Conservation (phyloP, 2,113 vertebrate species). For the Puntigrus tetrazona region DNA sequence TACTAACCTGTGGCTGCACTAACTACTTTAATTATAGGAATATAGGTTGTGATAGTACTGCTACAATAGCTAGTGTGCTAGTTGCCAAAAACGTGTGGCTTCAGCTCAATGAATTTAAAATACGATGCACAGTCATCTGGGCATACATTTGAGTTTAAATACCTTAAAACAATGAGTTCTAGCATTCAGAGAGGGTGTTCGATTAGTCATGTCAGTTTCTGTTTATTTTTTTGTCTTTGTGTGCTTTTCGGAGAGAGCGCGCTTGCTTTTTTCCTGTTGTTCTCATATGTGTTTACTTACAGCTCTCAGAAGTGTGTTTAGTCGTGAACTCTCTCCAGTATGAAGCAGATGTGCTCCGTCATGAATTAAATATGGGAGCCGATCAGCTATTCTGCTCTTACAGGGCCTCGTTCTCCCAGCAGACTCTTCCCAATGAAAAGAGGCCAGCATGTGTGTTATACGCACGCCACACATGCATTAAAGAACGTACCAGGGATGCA, state of each 20-base stretch:
- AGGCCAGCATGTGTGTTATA: constrained; percentile 56
- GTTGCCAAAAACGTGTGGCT: neutral
- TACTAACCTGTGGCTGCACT: constrained; percentile 55
- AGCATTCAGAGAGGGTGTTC: neutral
- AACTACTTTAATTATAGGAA: neutral
- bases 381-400: constrained; percentile 70
- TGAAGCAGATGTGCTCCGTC: constrained; percentile 72
- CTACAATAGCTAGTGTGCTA: neutral
- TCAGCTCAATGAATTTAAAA: constrained; percentile 6
- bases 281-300: constrained; percentile 48
- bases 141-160: neutral
- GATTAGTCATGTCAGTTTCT: neutral
- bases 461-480: constrained; percentile 5
- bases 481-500: neutral
- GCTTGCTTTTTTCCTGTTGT: constrained; percentile 4
- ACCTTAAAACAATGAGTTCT: neutral
- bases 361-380: constrained; percentile 78
- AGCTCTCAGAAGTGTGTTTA: constrained; percentile 66
- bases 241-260: neutral
- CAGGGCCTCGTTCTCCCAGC: constrained; percentile 64
- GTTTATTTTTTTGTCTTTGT: constrained; percentile 25
- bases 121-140: neutral
- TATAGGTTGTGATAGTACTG: neutral
- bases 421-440: constrained; percentile 66
- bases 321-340: constrained; percentile 54